Base-by-base conservation (phyloP, 2,888 invertebrate genomes). In the Prostheceraeus crozeri region DNA sequence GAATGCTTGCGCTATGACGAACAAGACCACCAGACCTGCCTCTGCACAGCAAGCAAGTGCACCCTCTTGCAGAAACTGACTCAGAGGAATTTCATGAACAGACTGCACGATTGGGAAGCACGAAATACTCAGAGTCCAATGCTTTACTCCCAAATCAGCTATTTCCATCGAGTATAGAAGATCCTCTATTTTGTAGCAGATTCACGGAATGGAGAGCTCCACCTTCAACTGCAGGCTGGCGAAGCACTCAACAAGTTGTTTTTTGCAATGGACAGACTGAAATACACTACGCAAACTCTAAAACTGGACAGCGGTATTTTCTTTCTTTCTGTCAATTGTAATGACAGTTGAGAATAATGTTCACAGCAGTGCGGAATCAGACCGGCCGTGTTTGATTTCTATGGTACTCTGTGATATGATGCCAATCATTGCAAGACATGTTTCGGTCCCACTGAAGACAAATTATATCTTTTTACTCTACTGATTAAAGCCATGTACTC, bases 161-260 rank as follows among this genome's bases (percentile, higher is more conserved):
- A 62, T 54, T 60, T 62, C 16, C 60, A 57, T 48, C 59, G 60
- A 40, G 62, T 61, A 16, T 40, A 62, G 25, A 14, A 25, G n/a
- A 62, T 62, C 33, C 54, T 62, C 30, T 48, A 58, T 27, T 63
- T 62, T 58, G 54, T 63, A 1, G 59, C 59, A 14, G 63, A 55
- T 54, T 27, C 62, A 36, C 61, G 56, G 35, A 54, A 63, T 62
- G 56, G 23, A 10, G 56, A n/a, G 25, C 45, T 61, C 25, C 40
- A 30, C 21, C 61, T 63, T 33, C 63, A 63, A 53, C 63, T 63
- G 10, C 46, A 62, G 53, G 63, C 61, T 31, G 57, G 58, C 40
- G 61, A 63, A 27, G 21, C 14, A 16, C 55, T 62, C 48, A 59
- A 52, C 36, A 63, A 62, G 62, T 33, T 62, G 10, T 62, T 63